Base-by-base conservation (phyloP, 1,140 invertebrate species). In the Thaumatotibia leucotreta region DNA sequence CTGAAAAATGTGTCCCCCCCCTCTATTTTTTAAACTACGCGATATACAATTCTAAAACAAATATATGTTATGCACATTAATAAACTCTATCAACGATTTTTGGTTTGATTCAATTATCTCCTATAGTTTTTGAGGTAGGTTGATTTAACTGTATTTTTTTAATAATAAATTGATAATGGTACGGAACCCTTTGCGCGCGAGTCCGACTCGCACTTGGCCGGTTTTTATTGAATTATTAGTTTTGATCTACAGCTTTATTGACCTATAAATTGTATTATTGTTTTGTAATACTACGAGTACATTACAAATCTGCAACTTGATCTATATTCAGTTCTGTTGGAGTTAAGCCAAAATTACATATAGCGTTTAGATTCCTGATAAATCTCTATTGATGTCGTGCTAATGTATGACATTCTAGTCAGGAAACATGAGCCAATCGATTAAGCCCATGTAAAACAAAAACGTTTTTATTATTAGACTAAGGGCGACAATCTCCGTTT, bases 401-500 rank as follows among this genome's bases (percentile, higher is more conserved):
- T 45, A 45, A 45, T 45, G 35, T 45, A 45, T 45, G 14, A 20
- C 17, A 45, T 45, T 45, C 39, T 45, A 29, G 17, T 45, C 14
- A 6, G 39, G 39, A 45, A 45, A 45, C 39, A 45, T 45, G 14
- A 20, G 52, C 52, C 24, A 58, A 58, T 58, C 27, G 24, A n/a
- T 27, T 58, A 58, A 24, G 24, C 6, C 10, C 24, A 58, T 58
- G 52, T 58, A 27, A 58, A 58, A 27, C 52, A 58, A 58, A 58
- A 10, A 17, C 9, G 11, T 11, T 6, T 52, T 11, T 54, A 58
- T 27, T 58, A 27, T 58, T 58, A 31, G 52, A 24, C 22, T 14
- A 58, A 58, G 52, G 52, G 52, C 52, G 52, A 58, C 52, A 58
- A 58, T 58, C 52, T 58, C 52, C 6, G 24, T 27, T 58, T 58